These are phyloP conservation scores for Biston stratarius DNA, from an alignment of 2,888 invertebrate species.

Conservation along the genomic window DNA sequence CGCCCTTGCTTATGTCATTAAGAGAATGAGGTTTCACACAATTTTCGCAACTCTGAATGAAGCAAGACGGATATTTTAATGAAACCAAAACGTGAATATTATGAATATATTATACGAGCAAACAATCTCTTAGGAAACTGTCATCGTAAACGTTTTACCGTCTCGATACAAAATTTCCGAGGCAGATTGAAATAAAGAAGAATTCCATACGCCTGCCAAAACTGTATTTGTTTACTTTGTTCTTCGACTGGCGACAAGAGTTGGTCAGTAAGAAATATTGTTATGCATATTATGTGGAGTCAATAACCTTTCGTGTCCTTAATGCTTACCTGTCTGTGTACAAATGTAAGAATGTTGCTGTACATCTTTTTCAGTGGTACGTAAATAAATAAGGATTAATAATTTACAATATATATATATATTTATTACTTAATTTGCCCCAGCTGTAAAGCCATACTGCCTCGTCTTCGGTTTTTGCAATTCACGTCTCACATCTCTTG, in stretches of 20 bases:
- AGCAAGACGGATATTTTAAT: slow-evolving; percentile 25
- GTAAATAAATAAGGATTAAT: no score
- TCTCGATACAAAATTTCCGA: slow-evolving; percentile 54
- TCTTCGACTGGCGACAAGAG: slow-evolving; percentile 29
- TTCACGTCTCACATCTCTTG: no score
- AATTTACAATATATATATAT: no score
- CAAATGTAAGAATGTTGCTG: not conserved
- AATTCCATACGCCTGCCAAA: slow-evolving; percentile 54
- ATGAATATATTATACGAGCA: slow-evolving; percentile 27
- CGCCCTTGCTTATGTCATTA: not conserved
- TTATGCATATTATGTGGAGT: slow-evolving; percentile 28
- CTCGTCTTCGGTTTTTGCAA: no score
- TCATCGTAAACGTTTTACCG: slow-evolving; percentile 49
- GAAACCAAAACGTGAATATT: slow-evolving; percentile 21
- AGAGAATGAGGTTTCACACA: slow-evolving; percentile 13
- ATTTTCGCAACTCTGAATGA: slow-evolving; percentile 34
- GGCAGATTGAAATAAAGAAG: slow-evolving; percentile 61
- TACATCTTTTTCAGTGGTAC: no score
- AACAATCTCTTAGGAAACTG: slow-evolving; percentile 45
- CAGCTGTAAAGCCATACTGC: no score
- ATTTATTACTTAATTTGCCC: no score
- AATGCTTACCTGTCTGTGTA: not conserved
- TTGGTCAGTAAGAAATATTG: slow-evolving; percentile 35
- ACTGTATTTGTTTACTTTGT: slow-evolving; percentile 45
- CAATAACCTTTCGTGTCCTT: slow-evolving; percentile 37